Conservation (phyloP, 2,888 invertebrate species). For the Taenaris catops region DNA sequence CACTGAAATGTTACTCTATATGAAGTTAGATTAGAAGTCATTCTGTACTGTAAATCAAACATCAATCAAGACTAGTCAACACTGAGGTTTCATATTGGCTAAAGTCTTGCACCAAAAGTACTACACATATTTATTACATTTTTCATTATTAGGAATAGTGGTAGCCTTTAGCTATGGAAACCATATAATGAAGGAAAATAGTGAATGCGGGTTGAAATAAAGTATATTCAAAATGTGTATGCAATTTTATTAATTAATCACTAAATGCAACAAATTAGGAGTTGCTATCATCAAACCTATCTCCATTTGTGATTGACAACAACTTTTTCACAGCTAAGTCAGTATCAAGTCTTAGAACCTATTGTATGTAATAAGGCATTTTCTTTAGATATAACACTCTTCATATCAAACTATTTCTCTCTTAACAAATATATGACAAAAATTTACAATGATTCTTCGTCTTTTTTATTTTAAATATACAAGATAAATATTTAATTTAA, state of each 20-base stretch:
- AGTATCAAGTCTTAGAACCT: conserved; percentile 76
- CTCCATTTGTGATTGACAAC: conserved; percentile 52
- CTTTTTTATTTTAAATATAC: conserved; percentile 47
- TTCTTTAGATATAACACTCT: conserved; percentile 69
- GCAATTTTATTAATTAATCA: conserved; percentile 76
- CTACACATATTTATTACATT: too few relatives aligned
- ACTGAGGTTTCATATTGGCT: too few relatives aligned
- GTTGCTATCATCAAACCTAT: conserved; percentile 60
- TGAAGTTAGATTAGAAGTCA: too few relatives aligned
- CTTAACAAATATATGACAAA: conserved; percentile 42
- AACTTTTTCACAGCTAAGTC: conserved; percentile 64
- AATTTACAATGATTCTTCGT: conserved; percentile 58
- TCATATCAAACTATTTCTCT: conserved; percentile 77
- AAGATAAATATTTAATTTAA: conserved; percentile 59
- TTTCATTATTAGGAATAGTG: conserved; percentile 1
- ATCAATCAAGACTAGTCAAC: too few relatives aligned
- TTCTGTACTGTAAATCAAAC: too few relatives aligned
- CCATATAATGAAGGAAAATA: background rate
- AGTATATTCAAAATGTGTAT: conserved; percentile 59
- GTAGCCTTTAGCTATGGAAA: conserved; percentile 3
- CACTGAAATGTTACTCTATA: too few relatives aligned
- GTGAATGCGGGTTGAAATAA: conserved; percentile 11
- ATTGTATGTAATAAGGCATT: conserved; percentile 78
- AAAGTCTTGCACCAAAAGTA: too few relatives aligned
- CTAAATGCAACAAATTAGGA: conserved; percentile 78